Base-by-base conservation (phyloP, 1,140 invertebrate species). In the Drosophila trapezifrons region DNA sequence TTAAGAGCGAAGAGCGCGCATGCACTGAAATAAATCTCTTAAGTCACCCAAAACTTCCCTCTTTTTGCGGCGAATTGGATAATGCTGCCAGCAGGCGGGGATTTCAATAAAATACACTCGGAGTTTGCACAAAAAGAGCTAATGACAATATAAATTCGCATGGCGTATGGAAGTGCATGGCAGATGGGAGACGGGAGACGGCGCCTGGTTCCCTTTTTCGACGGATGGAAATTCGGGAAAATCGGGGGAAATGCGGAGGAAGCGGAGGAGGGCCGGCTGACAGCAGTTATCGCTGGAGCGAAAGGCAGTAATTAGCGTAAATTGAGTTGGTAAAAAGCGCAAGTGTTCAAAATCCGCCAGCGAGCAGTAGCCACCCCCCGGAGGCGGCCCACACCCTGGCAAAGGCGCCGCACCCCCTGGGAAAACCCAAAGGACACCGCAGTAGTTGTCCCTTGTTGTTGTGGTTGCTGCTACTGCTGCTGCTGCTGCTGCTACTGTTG, bases 271-370 rank as follows among this genome's bases (percentile, higher is more conserved):
- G 25, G 57, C 43, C 45, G 25, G 37, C 54, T 57, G 57, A 69
- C 66, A 72, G 59, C 66, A 66, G 58, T 76, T 86, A 79, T 86
- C 83, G 76, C 76, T 54, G 55, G 51, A 65, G 79, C 83, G 83
- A 87, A 86, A 83, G 81, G 77, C 83, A 87, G 84, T 87, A 87
- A 87, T 87, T 87, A 87, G 83, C 84, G 79, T 89, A 87, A 87
- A 87, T 87, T 87, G 84, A 89, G 84, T 89, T 83, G 79, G 72
- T 87, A 89, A 87, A 87, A 87, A 83, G 84, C 72, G 83, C 84
- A 87, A 87, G 79, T 80, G 76, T 77, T 70, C 59, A 51, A 69
- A 76, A 78, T 81, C 67, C 76, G 49, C 54, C 32, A 38, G 32
- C 9, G 32, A 37, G 49, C 47, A 17, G 47, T 29, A n/a, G 46